Evolutionary conservation across 2,888 invertebrate species (phyloP).

Genomic region (Oligia fasciuncula): DNA sequence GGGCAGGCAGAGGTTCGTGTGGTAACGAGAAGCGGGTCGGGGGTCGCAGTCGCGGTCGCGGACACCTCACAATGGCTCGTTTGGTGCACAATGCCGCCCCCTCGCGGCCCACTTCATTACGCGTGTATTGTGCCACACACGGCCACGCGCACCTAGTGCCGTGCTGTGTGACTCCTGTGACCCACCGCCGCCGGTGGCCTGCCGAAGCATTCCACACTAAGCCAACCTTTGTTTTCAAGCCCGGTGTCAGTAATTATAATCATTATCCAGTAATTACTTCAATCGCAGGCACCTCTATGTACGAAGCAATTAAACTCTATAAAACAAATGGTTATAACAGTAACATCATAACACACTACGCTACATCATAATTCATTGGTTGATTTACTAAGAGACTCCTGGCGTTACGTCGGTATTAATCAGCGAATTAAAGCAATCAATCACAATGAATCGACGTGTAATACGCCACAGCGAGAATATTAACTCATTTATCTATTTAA

Average conservation of each 20-base stretch:
- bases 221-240: constrained; percentile 71
- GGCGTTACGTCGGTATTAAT: constrained; percentile 74
- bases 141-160: constrained; percentile 75
- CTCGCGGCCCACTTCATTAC: constrained; percentile 89
- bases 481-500: constrained; percentile 82
- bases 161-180: constrained; percentile 77
- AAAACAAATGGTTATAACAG: constrained; percentile 13
- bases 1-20: constrained; percentile 67
- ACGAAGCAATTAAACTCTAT: constrained; percentile 39
- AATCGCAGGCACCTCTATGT: constrained; percentile 11
- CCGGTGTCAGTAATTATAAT: constrained; percentile 60
- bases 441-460: constrained; percentile 79
- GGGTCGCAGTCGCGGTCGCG: constrained; percentile 83
- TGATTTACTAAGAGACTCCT: constrained; percentile 67
- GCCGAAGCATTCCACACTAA: constrained; percentile 73
- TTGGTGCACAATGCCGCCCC: constrained; percentile 88
- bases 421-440: constrained; percentile 79
- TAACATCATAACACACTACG: constrained; percentile 15
- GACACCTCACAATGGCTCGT: constrained; percentile 85
- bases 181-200: constrained; percentile 81
- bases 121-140: constrained; percentile 86
- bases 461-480: constrained; percentile 71
- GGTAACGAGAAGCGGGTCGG: constrained; percentile 83
- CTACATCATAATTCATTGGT: constrained; percentile 43
- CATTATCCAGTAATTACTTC: constrained; percentile 28